phyloP scores from a whole-genome alignment of 1,140 invertebrate genomes.

The Psix sp. region DNA sequence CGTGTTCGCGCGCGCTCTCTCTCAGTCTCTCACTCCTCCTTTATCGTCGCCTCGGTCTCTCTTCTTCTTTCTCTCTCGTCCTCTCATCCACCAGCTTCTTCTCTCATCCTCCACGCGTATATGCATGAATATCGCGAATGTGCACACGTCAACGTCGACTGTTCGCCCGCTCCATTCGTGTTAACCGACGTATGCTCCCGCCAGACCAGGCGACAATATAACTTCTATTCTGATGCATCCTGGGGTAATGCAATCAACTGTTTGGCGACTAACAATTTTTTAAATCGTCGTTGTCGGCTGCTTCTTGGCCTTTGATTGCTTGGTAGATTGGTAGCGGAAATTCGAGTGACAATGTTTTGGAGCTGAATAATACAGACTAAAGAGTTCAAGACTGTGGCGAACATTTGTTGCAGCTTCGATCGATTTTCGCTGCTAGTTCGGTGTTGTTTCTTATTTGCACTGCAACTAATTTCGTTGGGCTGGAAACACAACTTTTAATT shows the following conservation, averaged over 20 bases:
- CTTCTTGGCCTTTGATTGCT: not conserved
- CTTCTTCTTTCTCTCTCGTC: conserved; percentile 14
- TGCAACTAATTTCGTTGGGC: too few relatives aligned
- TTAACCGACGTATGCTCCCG: conserved; percentile 40
- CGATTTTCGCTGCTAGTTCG: too few relatives aligned
- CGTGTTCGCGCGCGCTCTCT: conserved; percentile 34
- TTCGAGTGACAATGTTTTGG: not conserved
- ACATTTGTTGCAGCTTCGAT: not conserved
- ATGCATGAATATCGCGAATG: conserved; percentile 42
- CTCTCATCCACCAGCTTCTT: conserved; percentile 39
- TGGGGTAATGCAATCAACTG: conserved; percentile 39
- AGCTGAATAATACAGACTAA: not conserved
- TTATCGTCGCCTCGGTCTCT: conserved; percentile 14
- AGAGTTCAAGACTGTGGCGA: not conserved
- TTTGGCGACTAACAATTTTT: conserved; percentile 27
- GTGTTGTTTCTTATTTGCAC: too few relatives aligned
- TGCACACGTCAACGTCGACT: conserved; percentile 50
- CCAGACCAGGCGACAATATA: conserved; percentile 36
- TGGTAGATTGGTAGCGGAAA: not conserved
- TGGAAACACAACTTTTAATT: too few relatives aligned
- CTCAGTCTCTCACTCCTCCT: conserved; percentile 25
- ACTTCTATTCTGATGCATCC: conserved; percentile 33
- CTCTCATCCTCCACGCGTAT: conserved; percentile 33
- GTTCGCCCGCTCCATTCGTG: conserved; percentile 22
- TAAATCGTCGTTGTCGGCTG: not conserved